A percentile compares a stretch with the other conserved stretches of the same genome.
Conservation (phyloP, 2,113 vertebrate species). For the Tychaedon coryphoeus region DNA sequence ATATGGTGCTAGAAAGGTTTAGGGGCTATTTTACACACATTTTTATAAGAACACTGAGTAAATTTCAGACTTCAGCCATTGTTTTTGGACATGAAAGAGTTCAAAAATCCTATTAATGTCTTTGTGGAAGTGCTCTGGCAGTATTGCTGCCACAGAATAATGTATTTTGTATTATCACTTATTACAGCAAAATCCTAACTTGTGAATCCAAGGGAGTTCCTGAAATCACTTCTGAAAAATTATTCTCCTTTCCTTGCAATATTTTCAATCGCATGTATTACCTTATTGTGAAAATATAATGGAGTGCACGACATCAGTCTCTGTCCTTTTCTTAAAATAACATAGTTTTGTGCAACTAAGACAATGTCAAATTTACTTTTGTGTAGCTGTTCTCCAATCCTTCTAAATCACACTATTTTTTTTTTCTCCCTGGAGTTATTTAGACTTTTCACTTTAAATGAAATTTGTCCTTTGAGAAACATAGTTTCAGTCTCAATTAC, state of each 20-base stretch:
- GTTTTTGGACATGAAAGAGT: slow-evolving; percentile 20
- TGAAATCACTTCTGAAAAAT: slow-evolving; percentile 15
- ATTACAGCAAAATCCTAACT: slow-evolving; percentile 47
- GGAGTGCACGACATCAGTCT: slow-evolving; percentile 30
- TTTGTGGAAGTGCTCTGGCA: background rate
- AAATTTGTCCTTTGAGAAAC: background rate
- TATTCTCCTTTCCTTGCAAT: slow-evolving; percentile 11
- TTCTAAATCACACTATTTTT: background rate
- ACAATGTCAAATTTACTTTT: background rate
- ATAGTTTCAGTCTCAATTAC: background rate
- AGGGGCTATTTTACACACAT: background rate
- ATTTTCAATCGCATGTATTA: background rate
- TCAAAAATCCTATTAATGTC: slow-evolving; percentile 31
- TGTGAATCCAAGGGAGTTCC: slow-evolving; percentile 58
- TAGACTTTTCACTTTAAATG: background rate
- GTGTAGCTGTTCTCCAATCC: background rate
- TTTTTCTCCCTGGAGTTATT: background rate
- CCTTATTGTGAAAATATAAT: slow-evolving; percentile 61
- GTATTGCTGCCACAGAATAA: background rate
- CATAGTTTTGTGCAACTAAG: background rate
- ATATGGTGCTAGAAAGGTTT: background rate
- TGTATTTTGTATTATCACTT: slow-evolving; percentile 48
- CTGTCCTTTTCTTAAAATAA: background rate
- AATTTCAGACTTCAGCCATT: slow-evolving; percentile 1
- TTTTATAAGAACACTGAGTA: background rate